Base-by-base conservation (phyloP, 2,888 invertebrate genomes). In the Andrena bucephala region DNA sequence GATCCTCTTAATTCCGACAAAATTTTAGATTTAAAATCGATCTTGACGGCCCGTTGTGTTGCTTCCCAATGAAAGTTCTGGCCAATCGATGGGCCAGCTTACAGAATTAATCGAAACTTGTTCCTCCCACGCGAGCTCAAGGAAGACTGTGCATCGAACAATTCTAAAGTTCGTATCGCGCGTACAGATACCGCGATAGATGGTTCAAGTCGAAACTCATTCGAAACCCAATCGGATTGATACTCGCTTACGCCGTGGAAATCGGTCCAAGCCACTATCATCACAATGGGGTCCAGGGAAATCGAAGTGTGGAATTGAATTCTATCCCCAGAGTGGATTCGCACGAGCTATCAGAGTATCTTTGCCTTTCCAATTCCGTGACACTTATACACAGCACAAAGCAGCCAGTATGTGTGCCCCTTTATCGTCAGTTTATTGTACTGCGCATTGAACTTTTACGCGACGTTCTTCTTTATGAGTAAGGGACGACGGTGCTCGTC, bases 251-350 rank as follows among this genome's bases (percentile, higher is more conserved):
- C 54, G 33, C 48, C 59, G 66, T 59, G 48, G 54, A 77, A 73
- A 78, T 81, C 63, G 71, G 59, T 74, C 68, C 67, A 60, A 68
- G 59, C 42, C 27, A 71, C 59, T 68, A 66, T 82, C 77, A 42
- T 69, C 66, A 73, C 76, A 70, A 77, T 80, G 57, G 57, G 67
- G 48, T 75, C 76, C 57, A 62, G 50, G 20, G 33, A 78, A 86
- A 77, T 84, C 76, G 81, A 77, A 84, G 72, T 48, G 77, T 16
- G 59, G 76, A 84, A 84, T 84, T 76, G 77, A 79, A 82, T 84
- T 75, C 63, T 71, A 71, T 69, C 33, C 42, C 31, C 57, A 10
- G 24, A 68, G 76, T 67, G 80, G 36, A 75, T 75, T 75, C 79
- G 67, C 57, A 24, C 48, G 10, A 54, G 57, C 74, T 62, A 70